These are phyloP conservation scores for Neoitamus cyanurus DNA, from an alignment of 2,888 invertebrate genomes.

Conservation along the genomic window DNA sequence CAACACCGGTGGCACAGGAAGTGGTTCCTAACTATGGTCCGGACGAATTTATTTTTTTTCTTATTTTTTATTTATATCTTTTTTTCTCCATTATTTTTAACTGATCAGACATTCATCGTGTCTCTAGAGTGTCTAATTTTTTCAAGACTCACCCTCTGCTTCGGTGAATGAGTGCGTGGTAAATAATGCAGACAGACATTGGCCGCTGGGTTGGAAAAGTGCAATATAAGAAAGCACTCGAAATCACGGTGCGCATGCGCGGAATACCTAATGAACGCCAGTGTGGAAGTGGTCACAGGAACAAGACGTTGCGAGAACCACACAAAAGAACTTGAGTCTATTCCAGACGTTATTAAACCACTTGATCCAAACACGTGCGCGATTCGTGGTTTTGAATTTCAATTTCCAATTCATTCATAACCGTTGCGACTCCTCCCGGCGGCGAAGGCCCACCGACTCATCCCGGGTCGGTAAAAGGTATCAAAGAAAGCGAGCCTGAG, in stretches of 20 bases:
- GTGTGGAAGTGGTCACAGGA: slow-evolving; percentile 21
- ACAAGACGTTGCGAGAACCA: not conserved
- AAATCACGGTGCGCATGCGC: slow-evolving; percentile 16
- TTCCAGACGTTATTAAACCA: slow-evolving; percentile 39
- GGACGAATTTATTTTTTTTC: slow-evolving; percentile 7
- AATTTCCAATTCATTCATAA: slow-evolving; percentile 43
- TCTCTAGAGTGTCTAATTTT: slow-evolving; percentile 25
- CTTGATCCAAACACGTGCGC: slow-evolving; percentile 52
- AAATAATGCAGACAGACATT: not conserved
- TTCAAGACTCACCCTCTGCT: not conserved
- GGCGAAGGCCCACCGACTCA: not conserved
- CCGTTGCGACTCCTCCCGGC: not conserved
- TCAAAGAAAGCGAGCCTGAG: not conserved
- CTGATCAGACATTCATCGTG: slow-evolving; percentile 19
- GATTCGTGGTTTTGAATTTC: slow-evolving; percentile 49
- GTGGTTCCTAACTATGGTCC: slow-evolving; percentile 46
- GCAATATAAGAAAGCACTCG: slow-evolving; percentile 27
- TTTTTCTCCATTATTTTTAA: slow-evolving; percentile 7
- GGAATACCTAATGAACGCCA: slow-evolving; percentile 12
- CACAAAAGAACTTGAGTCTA: slow-evolving; percentile 4
- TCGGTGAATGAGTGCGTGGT: not conserved
- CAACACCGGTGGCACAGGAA: slow-evolving; percentile 49
- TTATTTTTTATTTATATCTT: not conserved
- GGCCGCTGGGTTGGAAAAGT: not conserved
- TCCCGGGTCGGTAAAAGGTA: not conserved